Evolutionary conservation across 2,888 invertebrate species (phyloP).

Genomic region (Campoletis raptor): DNA sequence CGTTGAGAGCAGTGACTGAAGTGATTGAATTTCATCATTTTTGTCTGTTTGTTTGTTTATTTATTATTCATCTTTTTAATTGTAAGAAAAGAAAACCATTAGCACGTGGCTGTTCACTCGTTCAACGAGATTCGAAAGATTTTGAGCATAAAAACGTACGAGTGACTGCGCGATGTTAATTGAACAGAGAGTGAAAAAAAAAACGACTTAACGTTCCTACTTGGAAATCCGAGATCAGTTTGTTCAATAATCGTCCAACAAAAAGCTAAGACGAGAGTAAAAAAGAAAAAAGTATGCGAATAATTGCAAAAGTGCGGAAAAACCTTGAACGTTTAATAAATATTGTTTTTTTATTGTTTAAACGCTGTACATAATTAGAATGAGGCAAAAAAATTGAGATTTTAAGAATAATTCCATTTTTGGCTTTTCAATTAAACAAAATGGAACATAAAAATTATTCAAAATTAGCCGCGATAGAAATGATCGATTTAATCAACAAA

Average conservation of each 20-base stretch:
- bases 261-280: constrained; percentile 10
- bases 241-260: background rate
- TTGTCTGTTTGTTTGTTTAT: background rate
- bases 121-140: constrained; percentile 11
- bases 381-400: background rate
- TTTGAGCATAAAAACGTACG: constrained; percentile 25
- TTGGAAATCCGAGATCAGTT: constrained; percentile 4
- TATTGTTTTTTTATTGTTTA: constrained; percentile 27
- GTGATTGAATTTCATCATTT: background rate
- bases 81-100: no score
- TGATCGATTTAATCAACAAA: background rate
- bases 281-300: constrained; percentile 36
- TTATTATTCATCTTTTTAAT: background rate
- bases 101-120: background rate
- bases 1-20: background rate
- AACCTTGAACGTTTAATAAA: constrained; percentile 51
- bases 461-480: background rate
- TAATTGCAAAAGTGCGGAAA: constrained; percentile 60
- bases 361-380: constrained; percentile 11
- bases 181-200: constrained; percentile 30
- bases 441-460: background rate
- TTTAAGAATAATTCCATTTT: background rate
- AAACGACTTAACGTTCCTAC: constrained; percentile 1
- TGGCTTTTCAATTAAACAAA: background rate
- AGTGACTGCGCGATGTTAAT: constrained; percentile 55